Evolutionary conservation across 2,797 vertebrate genomes (phyloP).

Genomic region (Clamator glandarius): DNA sequence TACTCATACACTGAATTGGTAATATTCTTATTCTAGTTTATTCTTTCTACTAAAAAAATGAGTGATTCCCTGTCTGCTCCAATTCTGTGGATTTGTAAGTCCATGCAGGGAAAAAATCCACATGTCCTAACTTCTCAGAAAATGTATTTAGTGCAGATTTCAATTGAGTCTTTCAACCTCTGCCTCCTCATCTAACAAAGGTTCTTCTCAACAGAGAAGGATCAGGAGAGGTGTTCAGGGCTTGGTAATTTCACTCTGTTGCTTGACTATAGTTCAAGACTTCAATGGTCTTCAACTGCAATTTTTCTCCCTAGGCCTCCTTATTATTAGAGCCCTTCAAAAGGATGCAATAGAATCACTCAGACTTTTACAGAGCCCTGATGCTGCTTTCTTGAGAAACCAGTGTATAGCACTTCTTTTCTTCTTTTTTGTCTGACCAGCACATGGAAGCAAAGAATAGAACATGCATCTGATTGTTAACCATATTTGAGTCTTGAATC

Average conservation of each 20-base stretch:
- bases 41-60: constrained; percentile 35
- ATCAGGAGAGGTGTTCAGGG: constrained; percentile 52
- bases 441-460: constrained; percentile 65
- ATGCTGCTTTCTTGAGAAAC: constrained; percentile 44
- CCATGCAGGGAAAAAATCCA: constrained; percentile 33
- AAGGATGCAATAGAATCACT: constrained; percentile 53
- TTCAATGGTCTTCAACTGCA: constrained; percentile 62
- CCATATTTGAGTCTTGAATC: background rate
- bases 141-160: constrained; percentile 51
- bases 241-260: constrained; percentile 57
- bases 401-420: constrained; percentile 59
- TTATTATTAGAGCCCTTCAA: constrained; percentile 59
- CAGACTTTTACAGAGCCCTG: constrained; percentile 36
- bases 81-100: constrained; percentile 30
- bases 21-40: constrained; percentile 46
- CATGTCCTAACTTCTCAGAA: constrained; percentile 54
- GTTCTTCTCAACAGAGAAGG: constrained; percentile 57
- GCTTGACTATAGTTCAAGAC: constrained; percentile 62
- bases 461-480: constrained; percentile 53
- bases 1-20: background rate
- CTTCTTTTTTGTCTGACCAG: constrained; percentile 51
- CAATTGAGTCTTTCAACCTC: constrained; percentile 54
- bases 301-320: constrained; percentile 57
- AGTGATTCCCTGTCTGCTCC: constrained; percentile 20
- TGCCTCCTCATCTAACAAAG: constrained; percentile 58